Base-by-base conservation (phyloP, 2,113 vertebrate genomes). In the Colistium nudipinnis region DNA sequence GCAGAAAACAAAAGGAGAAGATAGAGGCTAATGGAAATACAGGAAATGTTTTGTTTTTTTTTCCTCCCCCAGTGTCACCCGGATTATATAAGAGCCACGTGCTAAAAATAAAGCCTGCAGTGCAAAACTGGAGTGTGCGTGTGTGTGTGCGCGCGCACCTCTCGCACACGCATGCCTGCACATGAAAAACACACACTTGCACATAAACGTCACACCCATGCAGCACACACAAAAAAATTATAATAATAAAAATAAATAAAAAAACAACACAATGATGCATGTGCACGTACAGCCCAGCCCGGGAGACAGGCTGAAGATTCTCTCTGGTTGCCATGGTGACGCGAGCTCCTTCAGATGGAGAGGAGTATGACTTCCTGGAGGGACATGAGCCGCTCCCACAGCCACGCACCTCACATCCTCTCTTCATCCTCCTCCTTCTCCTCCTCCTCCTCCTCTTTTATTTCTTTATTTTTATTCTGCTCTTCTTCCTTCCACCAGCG, bases 71-170 rank as follows among this genome's bases (percentile, higher is more conserved):
- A 84, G 88, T 92, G 91, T 93, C 93, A 92, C 89, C 87, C 90
- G 88, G 90, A 92, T 93, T 93, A 93, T 90, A 91, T 91, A 93
- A 93, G 84, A 49, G 81, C 88, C 87, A 92, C 90, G 83, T 90
- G 87, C 89, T 92, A 93, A 93, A 92, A 92, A 92, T 92, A 92
- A 91, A 92, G 88, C 87, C 88, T 86, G 86, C 86, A 84, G 87
- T 89, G 77, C 74, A 86, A n/a, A 89, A 88, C 81, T 77, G 77
- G 55, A 41, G 56, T 68, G 49, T 17, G 36, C 55, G 55, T 22
- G 11, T 56, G 28, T 52, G 24, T 43, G 70, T 61, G 64, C 64
- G 60, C 51, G 19, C 51, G 28, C 55, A 38, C 44, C 19, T 43
- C 51, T 63, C 33, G 13, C 77, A 76, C 82, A 81, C 39, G 53